These are phyloP conservation scores for Dryobotodes eremita DNA, from an alignment of 2,888 invertebrate species.

Conservation along the genomic window DNA sequence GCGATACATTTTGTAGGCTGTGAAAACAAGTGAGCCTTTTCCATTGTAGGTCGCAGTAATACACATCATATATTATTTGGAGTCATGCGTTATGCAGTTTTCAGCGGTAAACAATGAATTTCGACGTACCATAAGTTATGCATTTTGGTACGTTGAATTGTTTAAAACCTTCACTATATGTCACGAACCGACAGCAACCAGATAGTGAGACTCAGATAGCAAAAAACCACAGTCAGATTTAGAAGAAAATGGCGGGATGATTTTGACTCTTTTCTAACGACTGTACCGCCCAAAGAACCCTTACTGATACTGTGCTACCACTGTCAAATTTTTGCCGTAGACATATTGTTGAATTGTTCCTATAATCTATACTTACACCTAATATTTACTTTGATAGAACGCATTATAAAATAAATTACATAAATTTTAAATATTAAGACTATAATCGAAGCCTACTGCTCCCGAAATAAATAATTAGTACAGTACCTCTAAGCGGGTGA, in stretches of 20 bases:
- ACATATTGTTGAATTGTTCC: neutral
- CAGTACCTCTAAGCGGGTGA: neutral
- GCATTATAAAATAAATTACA: neutral
- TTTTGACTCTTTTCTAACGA: neutral
- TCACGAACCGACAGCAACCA: neutral
- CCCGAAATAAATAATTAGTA: neutral
- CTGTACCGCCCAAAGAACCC: neutral
- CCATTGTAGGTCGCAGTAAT: neutral
- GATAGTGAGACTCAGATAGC: neutral
- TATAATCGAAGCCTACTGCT: neutral
- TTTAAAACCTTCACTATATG: neutral
- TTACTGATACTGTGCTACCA: too few relatives aligned
- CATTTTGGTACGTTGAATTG: neutral
- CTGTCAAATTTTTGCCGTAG: neutral
- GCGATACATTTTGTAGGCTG: constrained; percentile 1
- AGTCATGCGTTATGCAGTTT: neutral
- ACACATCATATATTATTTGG: neutral
- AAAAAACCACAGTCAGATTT: neutral
- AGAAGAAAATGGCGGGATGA: neutral
- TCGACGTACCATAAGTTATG: neutral
- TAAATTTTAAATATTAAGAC: too few relatives aligned
- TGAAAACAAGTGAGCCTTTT: too few relatives aligned
- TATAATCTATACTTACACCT: too few relatives aligned
- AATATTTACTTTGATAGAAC: too few relatives aligned
- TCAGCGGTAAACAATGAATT: neutral